Conservation (phyloP, 2,888 invertebrate species). For the Sycophila texana region DNA sequence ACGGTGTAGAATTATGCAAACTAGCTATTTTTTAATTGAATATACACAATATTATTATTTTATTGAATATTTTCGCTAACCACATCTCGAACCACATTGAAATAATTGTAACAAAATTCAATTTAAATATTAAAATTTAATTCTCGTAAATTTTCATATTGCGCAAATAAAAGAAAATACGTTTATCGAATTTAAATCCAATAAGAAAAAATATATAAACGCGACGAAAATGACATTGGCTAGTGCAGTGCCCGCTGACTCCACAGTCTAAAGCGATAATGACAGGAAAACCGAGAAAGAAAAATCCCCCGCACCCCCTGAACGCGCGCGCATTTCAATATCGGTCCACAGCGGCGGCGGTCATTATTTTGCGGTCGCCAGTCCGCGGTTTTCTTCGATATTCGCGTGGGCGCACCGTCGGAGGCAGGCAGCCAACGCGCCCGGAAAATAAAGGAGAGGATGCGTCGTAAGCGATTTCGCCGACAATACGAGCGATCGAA, state of each 20-base stretch:
- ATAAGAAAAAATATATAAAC: too few relatives aligned
- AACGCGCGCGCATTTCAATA: slow-evolving; percentile 37
- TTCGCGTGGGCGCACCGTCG: slow-evolving; percentile 25
- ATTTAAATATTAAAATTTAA: too few relatives aligned
- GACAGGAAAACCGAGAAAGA: slow-evolving; percentile 44
- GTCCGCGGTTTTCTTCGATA: slow-evolving; percentile 52
- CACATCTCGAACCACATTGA: too few relatives aligned
- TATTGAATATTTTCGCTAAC: too few relatives aligned
- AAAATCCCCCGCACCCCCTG: background rate
- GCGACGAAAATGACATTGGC: too few relatives aligned
- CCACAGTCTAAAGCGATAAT: slow-evolving; percentile 17
- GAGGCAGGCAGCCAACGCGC: too few relatives aligned
- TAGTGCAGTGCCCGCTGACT: too few relatives aligned
- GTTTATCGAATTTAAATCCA: too few relatives aligned
- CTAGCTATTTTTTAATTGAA: background rate
- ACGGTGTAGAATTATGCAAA: background rate
- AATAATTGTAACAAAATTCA: too few relatives aligned
- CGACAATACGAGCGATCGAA: slow-evolving; percentile 31
- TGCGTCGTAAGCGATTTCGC: slow-evolving; percentile 34
- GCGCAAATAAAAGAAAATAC: too few relatives aligned
- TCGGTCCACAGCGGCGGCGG: slow-evolving; percentile 6
- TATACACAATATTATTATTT: too few relatives aligned
- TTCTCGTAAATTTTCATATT: too few relatives aligned
- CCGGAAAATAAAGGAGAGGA: background rate
- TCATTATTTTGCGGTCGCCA: slow-evolving; percentile 49